Evolutionary conservation across 2,888 invertebrate species (phyloP).

Genomic region (Nomada lathburiana): DNA sequence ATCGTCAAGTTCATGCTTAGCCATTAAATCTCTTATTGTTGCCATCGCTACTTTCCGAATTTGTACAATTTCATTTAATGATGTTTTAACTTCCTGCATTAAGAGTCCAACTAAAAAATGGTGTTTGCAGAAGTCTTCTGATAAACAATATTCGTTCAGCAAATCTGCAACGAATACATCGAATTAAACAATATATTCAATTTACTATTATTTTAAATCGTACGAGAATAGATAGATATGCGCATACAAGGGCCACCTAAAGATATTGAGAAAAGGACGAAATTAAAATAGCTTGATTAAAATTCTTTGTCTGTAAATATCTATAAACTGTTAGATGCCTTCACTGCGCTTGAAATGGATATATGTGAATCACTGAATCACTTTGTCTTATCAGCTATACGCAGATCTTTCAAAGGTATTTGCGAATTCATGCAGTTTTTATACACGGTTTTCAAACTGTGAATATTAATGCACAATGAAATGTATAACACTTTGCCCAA

Average conservation of each 20-base stretch:
- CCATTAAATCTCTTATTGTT: conserved; percentile 93
- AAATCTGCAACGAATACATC: conserved; percentile 73
- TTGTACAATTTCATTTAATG: conserved; percentile 93
- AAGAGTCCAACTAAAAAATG: conserved; percentile 96
- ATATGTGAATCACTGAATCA: background rate
- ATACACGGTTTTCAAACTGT: conserved; percentile 26
- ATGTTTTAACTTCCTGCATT: conserved; percentile 94
- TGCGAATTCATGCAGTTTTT: conserved; percentile 41
- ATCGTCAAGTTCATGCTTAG: conserved; percentile 97
- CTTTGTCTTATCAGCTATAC: conserved; percentile 15
- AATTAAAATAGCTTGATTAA: conserved; percentile 40
- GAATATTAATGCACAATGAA: conserved; percentile 8
- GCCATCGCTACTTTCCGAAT: conserved; percentile 92
- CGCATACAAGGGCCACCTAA: conserved; percentile 47
- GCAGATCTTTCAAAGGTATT: conserved; percentile 6
- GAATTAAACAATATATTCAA: conserved; percentile 14
- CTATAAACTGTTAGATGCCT: conserved; percentile 2
- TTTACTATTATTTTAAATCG: background rate
- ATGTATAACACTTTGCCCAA: conserved; percentile 5
- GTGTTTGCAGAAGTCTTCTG: conserved; percentile 94
- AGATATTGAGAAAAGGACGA: conserved; percentile 27
- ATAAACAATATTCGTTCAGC: conserved; percentile 87
- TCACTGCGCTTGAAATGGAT: too few species aligned
- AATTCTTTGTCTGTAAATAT: conserved; percentile 17
- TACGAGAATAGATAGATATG: conserved; percentile 39